Base-by-base conservation (phyloP, 2,113 vertebrate genomes). In the Psittacus erithacus region DNA sequence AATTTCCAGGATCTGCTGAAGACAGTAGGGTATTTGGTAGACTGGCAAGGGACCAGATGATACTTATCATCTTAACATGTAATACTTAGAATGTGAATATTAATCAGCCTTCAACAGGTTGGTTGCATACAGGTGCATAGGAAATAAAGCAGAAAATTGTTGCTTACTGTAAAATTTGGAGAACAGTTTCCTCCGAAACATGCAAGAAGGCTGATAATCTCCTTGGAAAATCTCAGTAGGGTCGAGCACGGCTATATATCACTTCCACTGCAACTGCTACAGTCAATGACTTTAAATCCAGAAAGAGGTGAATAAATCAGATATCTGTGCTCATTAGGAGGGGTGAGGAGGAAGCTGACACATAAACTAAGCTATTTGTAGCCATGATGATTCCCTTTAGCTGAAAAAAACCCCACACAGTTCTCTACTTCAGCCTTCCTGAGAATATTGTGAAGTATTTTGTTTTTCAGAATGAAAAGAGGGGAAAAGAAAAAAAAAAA, bases 51-150 rank as follows among this genome's bases (percentile, higher is more conserved):
- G 93, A 93, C 90, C 55, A 96, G 89, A 86, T 82, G 27, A 94
- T 85, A 85, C 14, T 93, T 95, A 96, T 91, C 27, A 90, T 83
- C 85, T 92, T 96, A 88, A 84, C 63, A 70, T 76, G 80, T 88
- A 89, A 95, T 95, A 94, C 33, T 95, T 91, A 86, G 43, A 95
- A 94, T 92, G n/a, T 91, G 90, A 95, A 93, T 95, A 82, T 64
- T 93, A 88, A 97, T 91, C 53, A 89, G 31, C 38, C 92, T 47
- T 88, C 44, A 92, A 94, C 3, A 33, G 35, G 92, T 73, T 93
- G 73, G 38, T 95, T 97, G 59, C 73, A 95, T 95, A 84, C 52
- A 95, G 63, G n/a, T 94, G 52, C 70, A 95, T 59, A 91, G 69
- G 77, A 96, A 97, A 93, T 49, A 92, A 49, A 93, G 43, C 50